These are phyloP conservation scores for Chloroclystis v-ata DNA, from an alignment of 2,888 invertebrate species.

Conservation along the genomic window DNA sequence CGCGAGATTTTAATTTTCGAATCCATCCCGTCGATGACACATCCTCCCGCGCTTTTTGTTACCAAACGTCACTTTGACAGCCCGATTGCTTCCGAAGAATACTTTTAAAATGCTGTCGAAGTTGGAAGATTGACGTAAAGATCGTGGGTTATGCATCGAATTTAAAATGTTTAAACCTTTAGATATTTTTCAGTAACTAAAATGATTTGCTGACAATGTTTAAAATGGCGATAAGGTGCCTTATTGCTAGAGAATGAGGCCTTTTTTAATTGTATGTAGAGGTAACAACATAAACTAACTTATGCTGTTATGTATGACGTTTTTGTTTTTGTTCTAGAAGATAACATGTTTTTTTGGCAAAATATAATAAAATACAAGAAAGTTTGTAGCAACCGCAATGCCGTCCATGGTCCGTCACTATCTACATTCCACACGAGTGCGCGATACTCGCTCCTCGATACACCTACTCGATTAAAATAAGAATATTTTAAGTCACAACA, in stretches of 20 bases:
- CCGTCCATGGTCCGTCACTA: slow-evolving; percentile 69
- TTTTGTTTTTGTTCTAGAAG: not conserved
- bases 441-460: slow-evolving; percentile 60
- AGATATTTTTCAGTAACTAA: too few species aligned
- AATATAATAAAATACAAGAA: slow-evolving; percentile 30
- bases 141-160: slow-evolving; percentile 36
- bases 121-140: slow-evolving; percentile 52
- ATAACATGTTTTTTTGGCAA: not conserved
- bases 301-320: too few species aligned
- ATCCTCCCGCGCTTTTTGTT: slow-evolving; percentile 58
- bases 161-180: slow-evolving; percentile 20
- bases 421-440: slow-evolving; percentile 72
- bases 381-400: slow-evolving; percentile 48
- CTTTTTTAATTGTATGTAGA: too few species aligned
- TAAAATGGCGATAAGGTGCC: too few species aligned
- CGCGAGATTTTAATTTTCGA: slow-evolving; percentile 75
- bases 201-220: too few species aligned
- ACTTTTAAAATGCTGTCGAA: slow-evolving; percentile 60
- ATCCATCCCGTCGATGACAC: slow-evolving; percentile 62
- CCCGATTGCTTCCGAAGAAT: slow-evolving; percentile 56
- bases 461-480: slow-evolving; percentile 71
- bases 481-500: slow-evolving; percentile 63
- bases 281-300: too few species aligned
- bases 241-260: too few species aligned
- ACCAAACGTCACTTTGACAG: slow-evolving; percentile 56